These are phyloP conservation scores for Scaptomyza polygonia DNA, from an alignment of 2,888 invertebrate genomes.

Conservation along the genomic window DNA sequence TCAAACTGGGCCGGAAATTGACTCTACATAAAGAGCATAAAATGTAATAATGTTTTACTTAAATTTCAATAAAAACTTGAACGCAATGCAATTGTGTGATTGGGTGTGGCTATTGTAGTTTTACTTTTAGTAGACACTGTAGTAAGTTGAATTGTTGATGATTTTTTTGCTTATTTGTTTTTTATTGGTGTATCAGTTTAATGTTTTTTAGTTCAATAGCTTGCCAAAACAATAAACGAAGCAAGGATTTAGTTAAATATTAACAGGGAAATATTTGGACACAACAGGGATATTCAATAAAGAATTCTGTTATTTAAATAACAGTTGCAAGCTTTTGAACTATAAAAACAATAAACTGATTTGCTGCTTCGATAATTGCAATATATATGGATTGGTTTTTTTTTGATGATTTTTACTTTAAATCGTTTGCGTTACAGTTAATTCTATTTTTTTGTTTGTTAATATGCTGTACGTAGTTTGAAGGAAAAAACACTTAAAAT, in stretches of 20 bases:
- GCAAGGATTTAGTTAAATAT: not conserved
- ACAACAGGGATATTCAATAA: slow-evolving; percentile 1
- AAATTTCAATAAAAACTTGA: slow-evolving; percentile 55
- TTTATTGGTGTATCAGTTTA: slow-evolving; percentile 19
- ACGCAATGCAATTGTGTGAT: slow-evolving; percentile 54
- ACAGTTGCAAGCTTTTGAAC: slow-evolving; percentile 22
- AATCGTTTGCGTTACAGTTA: slow-evolving; percentile 63
- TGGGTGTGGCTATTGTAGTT: slow-evolving; percentile 71
- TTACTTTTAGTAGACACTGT: slow-evolving; percentile 77
- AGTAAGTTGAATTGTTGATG: slow-evolving; percentile 68
- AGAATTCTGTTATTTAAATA: not conserved
- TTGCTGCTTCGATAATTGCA: slow-evolving; percentile 51
- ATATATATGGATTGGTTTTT: slow-evolving; percentile 49
- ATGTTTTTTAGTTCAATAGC: slow-evolving; percentile 40
- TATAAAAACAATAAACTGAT: slow-evolving; percentile 37
- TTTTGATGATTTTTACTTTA: slow-evolving; percentile 38
- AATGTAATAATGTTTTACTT: slow-evolving; percentile 42
- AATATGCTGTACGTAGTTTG: slow-evolving; percentile 79
- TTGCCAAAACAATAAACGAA: not conserved
- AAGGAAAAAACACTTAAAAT: slow-evolving; percentile 81
- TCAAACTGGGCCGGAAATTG: slow-evolving; percentile 67
- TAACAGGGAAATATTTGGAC: not conserved
- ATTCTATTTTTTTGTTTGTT: slow-evolving; percentile 69
- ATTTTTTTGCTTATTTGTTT: slow-evolving; percentile 38
- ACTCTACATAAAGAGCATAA: slow-evolving; percentile 50